Evolutionary conservation across 2,888 invertebrate genomes (phyloP), one percentile per base, ranked within the genome.

Genomic region (Leptinotarsa tumamoca): DNA sequence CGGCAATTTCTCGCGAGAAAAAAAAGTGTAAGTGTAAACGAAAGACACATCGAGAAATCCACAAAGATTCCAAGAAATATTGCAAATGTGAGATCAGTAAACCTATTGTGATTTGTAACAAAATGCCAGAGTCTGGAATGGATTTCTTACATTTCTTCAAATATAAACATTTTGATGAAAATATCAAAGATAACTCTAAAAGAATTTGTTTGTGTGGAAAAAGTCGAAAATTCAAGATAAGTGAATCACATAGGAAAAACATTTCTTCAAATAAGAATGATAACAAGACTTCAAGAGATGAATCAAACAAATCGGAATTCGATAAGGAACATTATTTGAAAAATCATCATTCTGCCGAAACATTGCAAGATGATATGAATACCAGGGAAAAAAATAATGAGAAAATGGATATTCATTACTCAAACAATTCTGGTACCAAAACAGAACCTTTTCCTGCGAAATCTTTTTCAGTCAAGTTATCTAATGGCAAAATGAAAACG

Each of bases 101-200:
- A 15, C 69, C 77, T 17, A 75, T 75, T 54, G 58, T 77, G 17
- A 70, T 75, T 14, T 77, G 77, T 67, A 71, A 77, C 49, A 75
- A 67, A 68, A 61, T 52, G 43, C 75, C 79, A 10, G 66, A 75
- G 58, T 21, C 52, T n/a, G 61, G 63, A 33, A 66, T 18, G 27
- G 74, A 21, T n/a, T 43, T 75, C 4, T 52, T 71, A 4, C 10
- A 52, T 0, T n/a, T 67, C 4, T 63, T 75, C 15, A 75, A 71
- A 61, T 17, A 43, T 7, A 75, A 63, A 15, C 18, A 71, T 33
- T 49, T 67, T 7, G 66, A 58, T 15, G 54, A 67, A 56, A 33
- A 43, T 33, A 17, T 18, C 4, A 63, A 17, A n/a, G 63, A 63
- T 5, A 13, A 63, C 2, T 3, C 5, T n/a, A 18, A n/a, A n/a